Conservation (phyloP, 1,140 invertebrate genomes). For the Popillia japonica region DNA sequence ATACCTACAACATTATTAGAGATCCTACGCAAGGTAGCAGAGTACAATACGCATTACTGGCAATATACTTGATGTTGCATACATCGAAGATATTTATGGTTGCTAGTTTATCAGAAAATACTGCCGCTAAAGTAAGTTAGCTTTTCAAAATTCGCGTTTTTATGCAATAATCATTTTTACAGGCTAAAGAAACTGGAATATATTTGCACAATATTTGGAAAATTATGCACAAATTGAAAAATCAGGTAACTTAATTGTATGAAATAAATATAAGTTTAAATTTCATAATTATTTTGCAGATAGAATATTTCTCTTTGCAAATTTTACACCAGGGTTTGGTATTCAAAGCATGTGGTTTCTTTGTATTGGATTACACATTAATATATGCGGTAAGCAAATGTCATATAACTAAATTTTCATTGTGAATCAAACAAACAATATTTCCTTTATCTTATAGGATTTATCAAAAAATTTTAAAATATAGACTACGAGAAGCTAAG, state of each 20-base stretch:
- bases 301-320: slow-evolving; percentile 46
- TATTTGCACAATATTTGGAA: slow-evolving; percentile 44
- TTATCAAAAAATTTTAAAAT: too few species aligned
- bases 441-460: too few species aligned
- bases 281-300: slow-evolving; percentile 28
- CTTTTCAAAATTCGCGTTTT: not conserved
- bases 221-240: slow-evolving; percentile 2
- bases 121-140: slow-evolving; percentile 39
- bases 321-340: slow-evolving; percentile 40
- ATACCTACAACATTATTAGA: slow-evolving; percentile 42
- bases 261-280: not conserved
- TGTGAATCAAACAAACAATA: too few species aligned
- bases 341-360: slow-evolving; percentile 43
- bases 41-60: slow-evolving; percentile 30
- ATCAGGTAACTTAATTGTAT: slow-evolving; percentile 37
- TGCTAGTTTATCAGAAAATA: slow-evolving; percentile 38
- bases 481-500: too few species aligned
- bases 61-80: slow-evolving; percentile 40
- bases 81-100: slow-evolving; percentile 44
- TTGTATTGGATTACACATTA: slow-evolving; percentile 43
- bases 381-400: slow-evolving; percentile 46
- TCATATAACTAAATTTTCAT: too few species aligned
- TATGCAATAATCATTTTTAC: not conserved
- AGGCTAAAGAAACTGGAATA: slow-evolving; percentile 43
- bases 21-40: slow-evolving; percentile 14